phyloP scores from a whole-genome alignment of 2,888 invertebrate genomes.

The Polyommatus icarus region DNA sequence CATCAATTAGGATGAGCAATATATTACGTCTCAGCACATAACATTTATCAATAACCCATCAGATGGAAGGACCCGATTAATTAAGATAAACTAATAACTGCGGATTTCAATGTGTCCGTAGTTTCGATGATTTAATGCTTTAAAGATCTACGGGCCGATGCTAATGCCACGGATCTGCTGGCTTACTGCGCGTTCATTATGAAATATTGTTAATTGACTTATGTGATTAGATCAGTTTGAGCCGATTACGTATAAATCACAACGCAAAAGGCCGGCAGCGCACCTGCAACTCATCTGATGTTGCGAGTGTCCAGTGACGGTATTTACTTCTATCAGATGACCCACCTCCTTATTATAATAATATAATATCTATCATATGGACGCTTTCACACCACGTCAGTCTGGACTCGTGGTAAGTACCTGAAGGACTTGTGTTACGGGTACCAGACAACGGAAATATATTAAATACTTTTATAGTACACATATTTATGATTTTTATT shows the following conservation, averaged over 20 bases:
- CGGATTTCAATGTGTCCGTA: slow-evolving; percentile 6
- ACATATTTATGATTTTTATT: too few relatives aligned
- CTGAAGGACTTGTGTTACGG: too few relatives aligned
- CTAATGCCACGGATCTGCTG: neutral
- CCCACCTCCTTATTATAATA: too few relatives aligned
- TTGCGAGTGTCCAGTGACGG: too few relatives aligned
- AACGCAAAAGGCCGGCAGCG: neutral
- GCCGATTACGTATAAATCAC: neutral
- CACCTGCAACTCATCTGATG: too few relatives aligned
- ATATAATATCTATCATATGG: too few relatives aligned
- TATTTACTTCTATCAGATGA: too few relatives aligned
- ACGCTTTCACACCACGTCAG: too few relatives aligned
- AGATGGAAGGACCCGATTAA: slow-evolving; percentile 18
- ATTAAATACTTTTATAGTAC: too few relatives aligned
- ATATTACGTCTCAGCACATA: neutral
- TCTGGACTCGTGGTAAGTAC: too few relatives aligned
- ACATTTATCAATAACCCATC: neutral
- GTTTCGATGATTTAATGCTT: slow-evolving; percentile 7
- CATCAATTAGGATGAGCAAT: neutral
- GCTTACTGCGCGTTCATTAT: neutral
- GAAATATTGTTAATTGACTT: slow-evolving; percentile 22
- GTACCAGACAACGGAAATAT: too few relatives aligned
- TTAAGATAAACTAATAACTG: slow-evolving; percentile 18
- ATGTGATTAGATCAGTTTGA: neutral
- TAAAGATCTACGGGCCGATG: neutral